Evolutionary conservation across 2,113 vertebrate species (phyloP), one percentile per base, ranked within the genome.

Genomic region (Zeus faber): DNA sequence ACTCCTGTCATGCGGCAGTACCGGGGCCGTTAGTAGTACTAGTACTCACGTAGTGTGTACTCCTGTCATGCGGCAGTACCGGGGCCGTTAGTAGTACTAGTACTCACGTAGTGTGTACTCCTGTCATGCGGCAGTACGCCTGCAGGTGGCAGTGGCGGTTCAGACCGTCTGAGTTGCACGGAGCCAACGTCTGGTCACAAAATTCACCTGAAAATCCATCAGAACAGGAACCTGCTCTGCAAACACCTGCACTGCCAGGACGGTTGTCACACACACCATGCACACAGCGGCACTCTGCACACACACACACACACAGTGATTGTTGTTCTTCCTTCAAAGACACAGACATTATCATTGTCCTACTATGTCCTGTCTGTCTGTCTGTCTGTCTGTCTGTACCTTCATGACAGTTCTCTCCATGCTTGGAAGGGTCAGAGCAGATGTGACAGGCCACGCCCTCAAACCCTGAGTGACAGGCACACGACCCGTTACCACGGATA

Each of bases 231-330:
- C 85, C 91, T 1, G 67, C 67, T 44, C 94, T 93, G 68, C 97
- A 99, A 29, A 87, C 72, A 0, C 97, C 96, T 0, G 74, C 49
- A 0, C 91, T 94, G 83, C 91, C 91, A 0, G 95, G 94, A 11
- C 96, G 91, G 82, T 97, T 99, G 81, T 99, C 97, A 79, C 97
- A 99, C n/a, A 86, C 62, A 0, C 97, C 97, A 2, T 98, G 94
- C 49, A 95, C 55, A 45, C 97, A 99, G 25, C 41, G 85, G 47
- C 97, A 99, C 31, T 94, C 97, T 99, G 69, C 14, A 17, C 20
- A 43, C 27, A 57, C 23, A 22, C 49, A 35, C 31, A 55, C 31
- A 29, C 23, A 26, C 31, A 27, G 1, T n/a, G n/a, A n/a, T n/a
- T n/a, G n/a, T n/a, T n/a, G n/a, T n/a, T n/a, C n/a, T 35, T 35